A percentile compares a stretch with the other conserved stretches of the same genome.
Evolutionary conservation across 2,888 invertebrate species (phyloP).

Genomic region (Drosophila meridionalis): DNA sequence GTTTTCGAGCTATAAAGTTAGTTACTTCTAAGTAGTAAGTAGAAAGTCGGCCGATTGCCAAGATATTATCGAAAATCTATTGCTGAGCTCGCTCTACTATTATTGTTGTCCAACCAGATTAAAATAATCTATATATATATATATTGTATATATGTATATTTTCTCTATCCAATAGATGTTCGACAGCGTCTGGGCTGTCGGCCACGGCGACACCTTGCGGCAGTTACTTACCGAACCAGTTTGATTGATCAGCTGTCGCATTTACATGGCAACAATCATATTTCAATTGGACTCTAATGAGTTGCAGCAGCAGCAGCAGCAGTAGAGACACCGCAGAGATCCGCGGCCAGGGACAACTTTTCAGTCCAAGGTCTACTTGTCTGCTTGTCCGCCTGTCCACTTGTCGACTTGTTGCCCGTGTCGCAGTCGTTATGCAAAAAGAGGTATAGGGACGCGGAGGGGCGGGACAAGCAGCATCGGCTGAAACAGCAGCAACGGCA

Average conservation of each 20-base stretch:
- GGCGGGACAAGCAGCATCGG: not conserved
- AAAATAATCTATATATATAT: too few relatives aligned
- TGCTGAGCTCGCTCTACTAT: too few relatives aligned
- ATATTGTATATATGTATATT: too few relatives aligned
- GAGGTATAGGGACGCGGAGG: slow-evolving; percentile 4
- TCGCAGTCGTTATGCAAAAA: slow-evolving; percentile 43
- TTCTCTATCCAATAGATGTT: not conserved
- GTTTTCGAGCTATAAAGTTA: too few relatives aligned
- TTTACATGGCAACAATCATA: slow-evolving; percentile 71
- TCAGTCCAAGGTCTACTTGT: slow-evolving; percentile 17
- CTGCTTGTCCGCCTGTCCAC: slow-evolving; percentile 34
- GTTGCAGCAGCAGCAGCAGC: slow-evolving; percentile 36
- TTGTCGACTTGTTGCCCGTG: slow-evolving; percentile 48
- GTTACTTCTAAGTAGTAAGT: too few relatives aligned
- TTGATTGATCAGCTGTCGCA: slow-evolving; percentile 74
- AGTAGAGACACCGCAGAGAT: slow-evolving; percentile 8
- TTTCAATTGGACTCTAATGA: slow-evolving; percentile 76
- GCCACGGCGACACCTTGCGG: slow-evolving; percentile 30
- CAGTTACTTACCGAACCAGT: slow-evolving; percentile 47
- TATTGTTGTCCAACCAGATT: too few relatives aligned
- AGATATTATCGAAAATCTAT: too few relatives aligned
- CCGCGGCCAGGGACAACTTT: slow-evolving; percentile 27
- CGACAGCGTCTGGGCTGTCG: slow-evolving; percentile 30
- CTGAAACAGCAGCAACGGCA: slow-evolving; percentile 1
- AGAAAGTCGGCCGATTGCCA: too few relatives aligned